Conservation (phyloP, 1,140 invertebrate species). For the Pseudomyrmex concolor region DNA sequence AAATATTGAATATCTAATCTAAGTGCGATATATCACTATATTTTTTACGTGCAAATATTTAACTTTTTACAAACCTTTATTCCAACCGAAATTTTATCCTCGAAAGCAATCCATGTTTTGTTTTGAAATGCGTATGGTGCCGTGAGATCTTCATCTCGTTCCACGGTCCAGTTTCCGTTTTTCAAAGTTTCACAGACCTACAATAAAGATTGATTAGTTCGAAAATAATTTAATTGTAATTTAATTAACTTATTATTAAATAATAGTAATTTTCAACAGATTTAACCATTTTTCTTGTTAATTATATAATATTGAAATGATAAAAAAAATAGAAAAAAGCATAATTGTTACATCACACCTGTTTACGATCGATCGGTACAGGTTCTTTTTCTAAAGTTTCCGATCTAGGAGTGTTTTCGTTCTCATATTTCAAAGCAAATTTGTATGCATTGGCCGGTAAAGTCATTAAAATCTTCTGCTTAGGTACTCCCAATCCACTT, state of each 20-base stretch:
- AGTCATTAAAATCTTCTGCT: slow-evolving; percentile 89
- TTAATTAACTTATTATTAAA: too few relatives aligned
- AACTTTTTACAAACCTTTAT: slow-evolving; percentile 87
- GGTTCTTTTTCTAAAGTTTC: slow-evolving; percentile 86
- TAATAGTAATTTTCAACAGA: background rate
- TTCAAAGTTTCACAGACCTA: slow-evolving; percentile 88
- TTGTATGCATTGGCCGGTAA: slow-evolving; percentile 88
- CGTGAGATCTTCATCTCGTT: slow-evolving; percentile 92
- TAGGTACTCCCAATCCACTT: slow-evolving; percentile 89
- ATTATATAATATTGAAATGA: background rate
- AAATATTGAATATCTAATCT: background rate
- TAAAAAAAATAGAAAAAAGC: background rate
- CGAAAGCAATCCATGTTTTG: slow-evolving; percentile 91
- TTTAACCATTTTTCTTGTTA: background rate
- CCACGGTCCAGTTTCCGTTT: slow-evolving; percentile 89
- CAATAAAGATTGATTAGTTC: slow-evolving; percentile 27
- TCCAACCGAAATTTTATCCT: slow-evolving; percentile 89
- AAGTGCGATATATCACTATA: too few relatives aligned
- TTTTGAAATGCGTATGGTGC: slow-evolving; percentile 91
- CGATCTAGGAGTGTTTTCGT: slow-evolving; percentile 89
- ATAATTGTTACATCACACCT: slow-evolving; percentile 81
- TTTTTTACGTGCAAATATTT: too few relatives aligned
- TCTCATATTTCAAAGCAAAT: slow-evolving; percentile 88
- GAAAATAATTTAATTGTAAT: background rate
- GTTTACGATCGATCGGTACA: slow-evolving; percentile 86